These are phyloP conservation scores for Ptiloglossa arizonensis DNA, from an alignment of 1,140 invertebrate genomes.

Conservation along the genomic window DNA sequence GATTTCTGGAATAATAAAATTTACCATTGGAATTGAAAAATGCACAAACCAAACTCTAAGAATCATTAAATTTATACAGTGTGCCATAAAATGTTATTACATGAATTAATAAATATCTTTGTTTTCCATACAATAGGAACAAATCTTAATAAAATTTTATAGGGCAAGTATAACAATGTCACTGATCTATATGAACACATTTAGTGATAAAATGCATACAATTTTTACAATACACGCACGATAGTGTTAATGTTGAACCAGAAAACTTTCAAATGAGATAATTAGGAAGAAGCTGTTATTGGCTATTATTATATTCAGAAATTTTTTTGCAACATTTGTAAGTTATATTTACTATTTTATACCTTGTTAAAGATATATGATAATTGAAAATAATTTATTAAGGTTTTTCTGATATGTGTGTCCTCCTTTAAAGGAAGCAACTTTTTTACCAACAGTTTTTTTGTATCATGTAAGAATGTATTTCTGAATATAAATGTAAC, in stretches of 20 bases:
- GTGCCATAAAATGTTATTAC: conserved; percentile 43
- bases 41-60: conserved; percentile 29
- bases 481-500: conserved; percentile 20
- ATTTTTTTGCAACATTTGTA: conserved; percentile 44
- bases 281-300: conserved; percentile 2
- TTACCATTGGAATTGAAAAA: conserved; percentile 38
- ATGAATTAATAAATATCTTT: conserved; percentile 18
- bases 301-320: conserved; percentile 15
- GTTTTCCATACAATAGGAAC: conserved; percentile 15
- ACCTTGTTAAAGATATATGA: conserved; percentile 37
- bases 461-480: conserved; percentile 42
- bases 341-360: conserved; percentile 44
- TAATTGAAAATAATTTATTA: conserved; percentile 40
- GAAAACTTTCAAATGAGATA: conserved; percentile 1
- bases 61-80: conserved; percentile 26
- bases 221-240: conserved; percentile 11
- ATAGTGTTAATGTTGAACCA: neutral
- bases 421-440: conserved; percentile 26
- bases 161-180: conserved; percentile 2
- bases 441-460: conserved; percentile 39
- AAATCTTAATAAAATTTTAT: conserved; percentile 14
- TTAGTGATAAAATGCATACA: conserved; percentile 1
- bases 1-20: neutral
- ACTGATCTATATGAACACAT: conserved; percentile 22
- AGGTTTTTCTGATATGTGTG: conserved; percentile 1